phyloP scores from a whole-genome alignment of 2,888 invertebrate species.

The Dione vanillae region DNA sequence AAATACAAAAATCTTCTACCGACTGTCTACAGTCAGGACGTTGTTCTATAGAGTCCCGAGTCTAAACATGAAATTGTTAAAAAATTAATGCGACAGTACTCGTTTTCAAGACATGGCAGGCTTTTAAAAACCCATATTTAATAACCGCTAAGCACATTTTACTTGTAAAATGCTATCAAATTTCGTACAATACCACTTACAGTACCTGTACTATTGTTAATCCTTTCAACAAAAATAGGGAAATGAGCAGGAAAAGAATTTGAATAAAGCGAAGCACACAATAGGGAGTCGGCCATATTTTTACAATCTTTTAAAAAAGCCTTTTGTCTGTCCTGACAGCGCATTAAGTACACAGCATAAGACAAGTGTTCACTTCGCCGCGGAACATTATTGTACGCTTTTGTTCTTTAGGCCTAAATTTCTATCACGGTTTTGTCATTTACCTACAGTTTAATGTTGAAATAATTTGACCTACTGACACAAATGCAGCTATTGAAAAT shows the following conservation, averaged over 20 bases:
- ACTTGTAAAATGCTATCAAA: conserved; percentile 21
- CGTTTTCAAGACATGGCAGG: no score
- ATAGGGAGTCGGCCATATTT: conserved; percentile 74
- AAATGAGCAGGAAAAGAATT: conserved; percentile 75
- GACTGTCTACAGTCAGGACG: no score
- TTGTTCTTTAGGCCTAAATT: conserved; percentile 53
- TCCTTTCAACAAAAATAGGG: conserved; percentile 79
- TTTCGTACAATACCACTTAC: conserved; percentile 39
- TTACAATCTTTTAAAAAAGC: conserved; percentile 69
- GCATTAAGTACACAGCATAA: conserved; percentile 72
- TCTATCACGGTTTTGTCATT: conserved; percentile 44
- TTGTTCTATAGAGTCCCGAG: no score
- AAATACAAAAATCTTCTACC: no score
- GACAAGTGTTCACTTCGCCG: conserved; percentile 73
- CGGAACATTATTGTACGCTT: conserved; percentile 65
- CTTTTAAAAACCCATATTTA: neutral
- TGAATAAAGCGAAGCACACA: conserved; percentile 70
- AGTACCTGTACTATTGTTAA: conserved; percentile 76
- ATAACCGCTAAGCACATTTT: conserved; percentile 19
- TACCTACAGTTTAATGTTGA: conserved; percentile 32
- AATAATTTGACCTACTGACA: conserved; percentile 35
- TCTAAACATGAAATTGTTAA: no score
- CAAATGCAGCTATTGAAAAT: conserved; percentile 12
- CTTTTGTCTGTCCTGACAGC: conserved; percentile 76
- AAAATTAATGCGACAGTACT: neutral